These are phyloP conservation scores for Temnothorax nylanderi DNA, from an alignment of 1,140 invertebrate species.

Conservation along the genomic window DNA sequence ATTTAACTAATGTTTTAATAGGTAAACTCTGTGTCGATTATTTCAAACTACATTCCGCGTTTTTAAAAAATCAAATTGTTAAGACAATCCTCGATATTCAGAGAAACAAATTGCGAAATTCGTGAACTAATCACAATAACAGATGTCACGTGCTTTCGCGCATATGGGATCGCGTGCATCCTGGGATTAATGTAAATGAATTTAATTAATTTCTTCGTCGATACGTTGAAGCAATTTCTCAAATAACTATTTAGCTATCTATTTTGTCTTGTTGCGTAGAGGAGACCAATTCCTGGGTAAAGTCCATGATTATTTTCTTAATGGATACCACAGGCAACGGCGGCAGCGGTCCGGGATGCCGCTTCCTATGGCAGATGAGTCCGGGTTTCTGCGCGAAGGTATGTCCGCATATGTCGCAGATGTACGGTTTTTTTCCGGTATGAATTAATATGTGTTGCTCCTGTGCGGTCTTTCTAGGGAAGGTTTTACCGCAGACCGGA, in stretches of 20 bases:
- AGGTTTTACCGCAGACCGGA: conserved; percentile 90
- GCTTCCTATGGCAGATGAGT: conserved; percentile 87
- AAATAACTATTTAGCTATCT: conserved; percentile 29
- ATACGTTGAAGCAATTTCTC: neutral
- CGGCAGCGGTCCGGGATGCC: conserved; percentile 83
- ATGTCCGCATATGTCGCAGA: conserved; percentile 92
- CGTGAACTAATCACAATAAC: neutral
- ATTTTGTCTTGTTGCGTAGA: conserved; percentile 35
- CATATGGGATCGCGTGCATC: neutral
- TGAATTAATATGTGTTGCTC: conserved; percentile 91
- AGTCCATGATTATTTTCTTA: conserved; percentile 72
- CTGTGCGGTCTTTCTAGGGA: conserved; percentile 88
- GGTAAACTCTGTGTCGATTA: neutral
- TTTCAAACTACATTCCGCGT: neutral
- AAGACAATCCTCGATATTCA: neutral
- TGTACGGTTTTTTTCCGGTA: conserved; percentile 92
- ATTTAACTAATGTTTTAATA: neutral
- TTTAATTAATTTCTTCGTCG: neutral
- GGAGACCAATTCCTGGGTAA: conserved; percentile 51
- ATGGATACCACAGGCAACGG: conserved; percentile 74
- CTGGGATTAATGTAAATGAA: neutral
- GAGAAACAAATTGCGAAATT: conserved; percentile 2
- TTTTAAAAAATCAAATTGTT: neutral
- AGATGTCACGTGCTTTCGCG: neutral
- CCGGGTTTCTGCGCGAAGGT: conserved; percentile 88